Base-by-base conservation (phyloP, 37 sponge, comb jelly and placozoan genomes). In the Cliona cf. orientalis region DNA sequence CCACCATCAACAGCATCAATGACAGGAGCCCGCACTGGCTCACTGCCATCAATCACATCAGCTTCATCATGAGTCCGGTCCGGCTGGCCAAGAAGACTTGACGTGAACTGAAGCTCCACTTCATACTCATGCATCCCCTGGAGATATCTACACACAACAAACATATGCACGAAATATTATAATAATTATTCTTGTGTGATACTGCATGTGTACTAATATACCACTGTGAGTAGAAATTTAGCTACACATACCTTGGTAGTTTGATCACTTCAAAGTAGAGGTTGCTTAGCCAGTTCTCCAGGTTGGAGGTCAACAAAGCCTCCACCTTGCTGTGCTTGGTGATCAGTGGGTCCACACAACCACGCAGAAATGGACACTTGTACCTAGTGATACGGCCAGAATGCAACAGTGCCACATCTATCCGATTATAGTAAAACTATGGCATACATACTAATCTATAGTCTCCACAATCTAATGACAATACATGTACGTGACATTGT, bases 221-320 rank as follows among this genome's bases (percentile, higher is more conserved):
- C 9, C 14, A 14, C 53, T 14, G 9, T 9, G 53, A 49, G 9
- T 49, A 14, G 14, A 9, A 9, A 19, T 9, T 14, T 19, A 14
- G 53, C 9, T 14, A 49, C 9, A 28, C n/a, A 37, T 21, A 68
- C 69, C 69, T 68, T 36, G 69, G 69, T n/a, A 68, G 69, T 23
- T 68, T 68, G 42, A 68, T 36, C 6, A 68, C 69, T 36, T 68
- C 42, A 68, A 68, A 68, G 69, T 68, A 68, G 39, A 68, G 42
- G 23, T 68, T 68, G 14, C 69, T 17, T 9, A 68, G 69, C 69
- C 69, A 39, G 23, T 61, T 61, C 63, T 61, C 63, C 17, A 61
- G 63, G 63, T 61, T 28, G 7, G 63, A 61, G 28, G 63, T n/a
- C 63, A 61, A 25, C 63, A 61, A n/a, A 25, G 17, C n/a, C 63